Evolutionary conservation across 2,113 vertebrate species (phyloP).

Genomic region (Ovis canadensis): DNA sequence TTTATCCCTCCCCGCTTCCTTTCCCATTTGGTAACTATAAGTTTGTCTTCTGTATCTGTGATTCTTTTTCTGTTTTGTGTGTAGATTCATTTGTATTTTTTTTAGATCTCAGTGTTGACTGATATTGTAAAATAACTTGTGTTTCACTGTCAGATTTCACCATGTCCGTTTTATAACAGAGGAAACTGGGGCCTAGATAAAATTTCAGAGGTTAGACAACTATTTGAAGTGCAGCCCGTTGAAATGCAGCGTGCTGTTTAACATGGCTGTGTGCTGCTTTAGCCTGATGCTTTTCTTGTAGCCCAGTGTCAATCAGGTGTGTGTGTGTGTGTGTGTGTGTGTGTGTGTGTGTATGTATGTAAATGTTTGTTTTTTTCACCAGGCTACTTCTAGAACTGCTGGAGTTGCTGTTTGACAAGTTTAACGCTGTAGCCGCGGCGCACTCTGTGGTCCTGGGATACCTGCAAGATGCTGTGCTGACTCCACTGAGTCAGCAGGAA

Average conservation of each 20-base stretch:
- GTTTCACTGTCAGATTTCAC: not conserved
- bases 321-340: conserved; percentile 51
- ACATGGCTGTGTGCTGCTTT: not conserved
- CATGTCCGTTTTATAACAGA: not conserved
- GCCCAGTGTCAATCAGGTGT: conserved; percentile 17
- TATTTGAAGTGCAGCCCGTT: not conserved
- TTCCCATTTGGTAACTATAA: not conserved
- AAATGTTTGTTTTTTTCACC: not conserved
- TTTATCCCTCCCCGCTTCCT: not conserved
- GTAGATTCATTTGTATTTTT: not conserved
- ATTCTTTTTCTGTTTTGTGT: not conserved
- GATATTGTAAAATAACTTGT: not conserved
- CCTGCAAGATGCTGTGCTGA: conserved; percentile 87
- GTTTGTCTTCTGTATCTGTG: not conserved
- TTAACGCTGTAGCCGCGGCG: conserved; percentile 93
- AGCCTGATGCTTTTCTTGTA: conserved; percentile 8
- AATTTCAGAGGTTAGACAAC: not conserved
- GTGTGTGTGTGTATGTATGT: conserved; percentile 49
- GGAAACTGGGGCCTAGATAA: not conserved
- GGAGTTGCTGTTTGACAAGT: conserved; percentile 96
- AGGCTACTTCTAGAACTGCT: conserved; percentile 95
- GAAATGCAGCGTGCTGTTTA: not conserved
- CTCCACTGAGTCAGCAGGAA: conserved; percentile 81
- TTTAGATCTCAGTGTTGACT: not conserved
- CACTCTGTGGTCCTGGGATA: conserved; percentile 91